A percentile compares a stretch with the other conserved stretches of the same genome.
Evolutionary conservation across 2,113 vertebrate species (phyloP).

Genomic region (Ursus arctos): DNA sequence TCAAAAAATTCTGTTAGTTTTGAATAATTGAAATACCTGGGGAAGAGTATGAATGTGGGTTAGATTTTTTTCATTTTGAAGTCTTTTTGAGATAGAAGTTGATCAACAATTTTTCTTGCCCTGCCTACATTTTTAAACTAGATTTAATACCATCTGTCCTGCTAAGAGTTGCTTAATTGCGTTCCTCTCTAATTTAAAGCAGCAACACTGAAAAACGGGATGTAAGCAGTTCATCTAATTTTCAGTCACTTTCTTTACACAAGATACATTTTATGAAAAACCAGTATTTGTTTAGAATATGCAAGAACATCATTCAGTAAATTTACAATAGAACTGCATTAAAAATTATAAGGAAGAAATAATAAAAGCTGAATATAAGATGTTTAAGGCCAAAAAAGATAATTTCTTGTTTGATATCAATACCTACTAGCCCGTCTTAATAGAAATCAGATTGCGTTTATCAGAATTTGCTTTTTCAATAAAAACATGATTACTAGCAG

Average conservation of each 20-base stretch:
- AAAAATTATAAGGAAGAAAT: background rate
- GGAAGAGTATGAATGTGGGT: background rate
- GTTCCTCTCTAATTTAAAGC: background rate
- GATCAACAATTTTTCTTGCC: background rate
- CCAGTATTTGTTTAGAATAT: background rate
- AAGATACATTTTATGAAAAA: background rate
- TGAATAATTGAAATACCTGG: background rate
- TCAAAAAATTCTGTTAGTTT: background rate
- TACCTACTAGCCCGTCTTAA: slow-evolving; percentile 23
- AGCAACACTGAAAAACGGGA: background rate
- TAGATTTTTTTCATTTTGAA: background rate
- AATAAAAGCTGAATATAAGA: slow-evolving; percentile 12
- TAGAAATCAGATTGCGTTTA: slow-evolving; percentile 53
- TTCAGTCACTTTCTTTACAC: background rate
- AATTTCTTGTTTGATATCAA: background rate
- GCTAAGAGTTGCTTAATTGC: background rate
- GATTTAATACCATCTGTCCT: background rate
- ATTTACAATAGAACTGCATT: background rate
- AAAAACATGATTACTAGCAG: slow-evolving; percentile 33
- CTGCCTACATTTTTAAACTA: background rate
- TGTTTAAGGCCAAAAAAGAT: background rate
- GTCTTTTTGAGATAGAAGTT: background rate
- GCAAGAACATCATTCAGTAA: background rate
- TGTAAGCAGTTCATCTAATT: background rate
- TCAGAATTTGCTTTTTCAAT: slow-evolving; percentile 49